Base-by-base conservation (phyloP, 2,113 vertebrate species). In the Esox niger region DNA sequence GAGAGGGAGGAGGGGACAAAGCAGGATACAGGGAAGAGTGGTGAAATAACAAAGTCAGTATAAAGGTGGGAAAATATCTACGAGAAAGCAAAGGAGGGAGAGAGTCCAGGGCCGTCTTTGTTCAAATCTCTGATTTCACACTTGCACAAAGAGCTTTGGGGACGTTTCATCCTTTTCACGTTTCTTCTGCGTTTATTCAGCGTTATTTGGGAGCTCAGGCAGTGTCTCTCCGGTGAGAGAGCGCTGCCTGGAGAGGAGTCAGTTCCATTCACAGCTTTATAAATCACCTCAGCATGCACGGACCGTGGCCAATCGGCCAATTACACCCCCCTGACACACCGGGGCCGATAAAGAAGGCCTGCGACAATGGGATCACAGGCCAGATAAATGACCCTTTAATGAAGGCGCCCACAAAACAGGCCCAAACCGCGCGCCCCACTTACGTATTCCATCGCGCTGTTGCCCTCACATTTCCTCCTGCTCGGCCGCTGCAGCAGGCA, bases 341-440 rank as follows among this genome's bases (percentile, higher is more conserved):
- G 93, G 93, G 94, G 87, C 95, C 92, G 95, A 95, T 95, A 95
- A 95, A 98, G 96, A 97, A 95, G 94, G 93, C 86, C 74, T 86
- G 56, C 92, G 92, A 98, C 96, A 98, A 98, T 95, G 92, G 95
- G 95, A 96, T 96, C 95, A 97, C 95, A 96, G 95, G 95, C 93
- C 95, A 97, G 96, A 97, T 98, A 97, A 98, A 98, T 96, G 95
- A 97, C 94, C 95, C 95, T 98, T 96, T 98, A 98, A 98, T 98
- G 95, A 94, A 95, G 95, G 95, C 92, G 93, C 92, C 93, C 95
- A 94, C 95, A 95, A 95, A 98, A 97, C 95, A 96, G 95, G 95
- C 95, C 95, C 93, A 95, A 91, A 91, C 90, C 91, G 88, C 90
- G 88, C 91, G 89, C 89, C 91, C 94, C 95, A 98, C 95, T 96